Evolutionary conservation across 2,113 vertebrate genomes (phyloP).

Genomic region (Sinocyclocheilus anshuiensis): DNA sequence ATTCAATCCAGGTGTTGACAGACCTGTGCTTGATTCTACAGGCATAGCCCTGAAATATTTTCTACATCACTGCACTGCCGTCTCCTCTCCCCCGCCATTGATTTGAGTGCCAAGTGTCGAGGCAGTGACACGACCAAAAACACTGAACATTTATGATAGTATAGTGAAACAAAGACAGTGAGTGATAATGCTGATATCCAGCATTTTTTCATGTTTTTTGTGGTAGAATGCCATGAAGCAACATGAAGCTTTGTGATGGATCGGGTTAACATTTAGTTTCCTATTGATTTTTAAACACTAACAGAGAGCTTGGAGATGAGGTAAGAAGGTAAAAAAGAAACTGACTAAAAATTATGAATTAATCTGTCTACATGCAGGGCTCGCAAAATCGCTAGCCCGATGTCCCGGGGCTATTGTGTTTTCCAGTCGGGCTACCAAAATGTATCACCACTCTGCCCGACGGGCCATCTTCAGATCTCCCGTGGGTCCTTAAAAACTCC

Average conservation of each 20-base stretch:
- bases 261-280: background rate
- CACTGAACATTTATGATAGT: background rate
- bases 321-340: background rate
- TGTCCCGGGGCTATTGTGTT: too few species aligned
- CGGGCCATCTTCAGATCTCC: too few species aligned
- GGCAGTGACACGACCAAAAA: background rate
- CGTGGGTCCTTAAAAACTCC: too few species aligned
- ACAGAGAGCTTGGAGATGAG: background rate
- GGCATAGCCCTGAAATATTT: background rate
- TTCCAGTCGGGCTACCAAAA: too few species aligned
- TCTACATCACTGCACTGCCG: background rate
- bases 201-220: background rate
- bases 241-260: background rate
- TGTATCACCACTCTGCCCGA: too few species aligned
- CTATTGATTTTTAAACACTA: background rate
- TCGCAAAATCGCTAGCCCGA: too few species aligned
- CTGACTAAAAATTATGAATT: background rate
- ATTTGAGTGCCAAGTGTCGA: background rate
- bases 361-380: background rate
- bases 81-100: background rate
- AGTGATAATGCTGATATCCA: background rate
- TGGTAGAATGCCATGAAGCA: background rate
- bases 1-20: background rate
- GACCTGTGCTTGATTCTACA: background rate
- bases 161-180: background rate